These are phyloP conservation scores for Osmerus mordax DNA, from an alignment of 2,113 vertebrate species.

Conservation along the genomic window DNA sequence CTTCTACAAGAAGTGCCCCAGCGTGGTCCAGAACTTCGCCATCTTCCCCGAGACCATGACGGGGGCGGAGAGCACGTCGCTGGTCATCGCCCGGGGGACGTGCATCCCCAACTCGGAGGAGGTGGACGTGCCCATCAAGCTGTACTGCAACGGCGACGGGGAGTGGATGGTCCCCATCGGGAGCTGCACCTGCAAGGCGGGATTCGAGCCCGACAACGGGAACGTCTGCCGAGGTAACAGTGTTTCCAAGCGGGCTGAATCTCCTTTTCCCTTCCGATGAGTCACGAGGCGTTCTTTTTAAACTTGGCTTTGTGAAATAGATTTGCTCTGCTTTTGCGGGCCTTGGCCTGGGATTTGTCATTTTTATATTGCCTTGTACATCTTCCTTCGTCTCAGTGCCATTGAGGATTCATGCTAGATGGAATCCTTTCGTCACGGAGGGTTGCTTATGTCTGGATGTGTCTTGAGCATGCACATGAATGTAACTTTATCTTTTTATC, in stretches of 20 bases:
- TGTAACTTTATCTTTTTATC: no score
- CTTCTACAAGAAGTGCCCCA: constrained; percentile 98
- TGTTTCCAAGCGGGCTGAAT: constrained; percentile 11
- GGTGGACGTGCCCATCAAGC: constrained; percentile 95
- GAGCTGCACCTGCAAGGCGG: constrained; percentile 94
- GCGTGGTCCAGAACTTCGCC: constrained; percentile 96
- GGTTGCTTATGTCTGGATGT: no score
- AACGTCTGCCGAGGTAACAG: constrained; percentile 89
- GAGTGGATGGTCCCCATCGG: constrained; percentile 99
- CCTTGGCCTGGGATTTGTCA: no score
- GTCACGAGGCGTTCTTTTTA: background rate
- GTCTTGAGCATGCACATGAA: no score
- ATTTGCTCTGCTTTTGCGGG: no score
- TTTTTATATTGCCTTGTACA: no score
- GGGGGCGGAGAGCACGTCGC: constrained; percentile 93
- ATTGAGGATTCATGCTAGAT: no score
- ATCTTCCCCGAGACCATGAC: constrained; percentile 98
- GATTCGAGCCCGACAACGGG: constrained; percentile 92
- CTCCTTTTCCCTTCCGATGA: background rate
- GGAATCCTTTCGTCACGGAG: no score
- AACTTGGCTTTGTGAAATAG: background rate
- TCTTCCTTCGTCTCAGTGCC: no score
- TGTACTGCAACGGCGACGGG: constrained; percentile 97
- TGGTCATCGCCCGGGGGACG: constrained; percentile 91
- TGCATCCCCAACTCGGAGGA: constrained; percentile 96